Percentiles rank a stretch among this genome's conserved stretches.
phyloP scores from a whole-genome alignment of 2,888 invertebrate species.

The Lepas anatifera region DNA sequence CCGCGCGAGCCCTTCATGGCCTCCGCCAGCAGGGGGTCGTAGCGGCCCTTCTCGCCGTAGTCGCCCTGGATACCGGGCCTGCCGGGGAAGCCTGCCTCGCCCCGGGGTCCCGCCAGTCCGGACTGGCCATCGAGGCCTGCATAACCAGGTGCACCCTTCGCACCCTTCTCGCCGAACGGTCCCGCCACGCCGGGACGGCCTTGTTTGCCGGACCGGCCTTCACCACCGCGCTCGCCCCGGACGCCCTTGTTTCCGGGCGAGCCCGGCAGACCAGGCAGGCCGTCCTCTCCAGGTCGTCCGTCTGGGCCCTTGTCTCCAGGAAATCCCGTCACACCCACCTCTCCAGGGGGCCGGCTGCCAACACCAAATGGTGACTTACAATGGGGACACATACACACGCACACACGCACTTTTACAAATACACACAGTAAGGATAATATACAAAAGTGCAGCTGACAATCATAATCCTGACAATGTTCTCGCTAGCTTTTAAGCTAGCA shows the following conservation, averaged over 20 bases:
- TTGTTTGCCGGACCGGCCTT: conserved; percentile 25
- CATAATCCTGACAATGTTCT: too few relatives aligned
- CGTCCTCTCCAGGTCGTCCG: conserved; percentile 16
- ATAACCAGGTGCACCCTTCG: conserved; percentile 25
- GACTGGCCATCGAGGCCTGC: conserved; percentile 21
- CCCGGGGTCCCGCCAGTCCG: conserved; percentile 21
- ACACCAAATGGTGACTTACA: too few relatives aligned
- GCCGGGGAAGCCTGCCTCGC: conserved; percentile 22
- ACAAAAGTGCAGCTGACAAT: too few relatives aligned
- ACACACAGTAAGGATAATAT: too few relatives aligned
- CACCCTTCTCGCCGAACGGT: conserved; percentile 23
- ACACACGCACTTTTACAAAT: too few relatives aligned
- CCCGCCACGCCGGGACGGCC: conserved; percentile 23
- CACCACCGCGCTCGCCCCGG: conserved; percentile 20
- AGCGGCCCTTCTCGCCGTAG: conserved; percentile 21
- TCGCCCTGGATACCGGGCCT: conserved; percentile 23
- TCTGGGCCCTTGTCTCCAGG: conserved; percentile 20
- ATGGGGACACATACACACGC: too few relatives aligned
- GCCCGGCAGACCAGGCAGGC: conserved; percentile 17
- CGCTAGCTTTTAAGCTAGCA: too few relatives aligned
- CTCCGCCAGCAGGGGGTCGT: conserved; percentile 16
- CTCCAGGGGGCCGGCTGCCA: background rate
- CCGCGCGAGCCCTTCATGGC: conserved; percentile 12
- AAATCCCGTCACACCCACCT: conserved; percentile 20
- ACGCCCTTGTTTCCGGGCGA: conserved; percentile 26